A percentile compares a stretch with the other conserved stretches of the same genome.
phyloP scores from a whole-genome alignment of 2,888 invertebrate genomes.

The Deilephila elpenor region DNA sequence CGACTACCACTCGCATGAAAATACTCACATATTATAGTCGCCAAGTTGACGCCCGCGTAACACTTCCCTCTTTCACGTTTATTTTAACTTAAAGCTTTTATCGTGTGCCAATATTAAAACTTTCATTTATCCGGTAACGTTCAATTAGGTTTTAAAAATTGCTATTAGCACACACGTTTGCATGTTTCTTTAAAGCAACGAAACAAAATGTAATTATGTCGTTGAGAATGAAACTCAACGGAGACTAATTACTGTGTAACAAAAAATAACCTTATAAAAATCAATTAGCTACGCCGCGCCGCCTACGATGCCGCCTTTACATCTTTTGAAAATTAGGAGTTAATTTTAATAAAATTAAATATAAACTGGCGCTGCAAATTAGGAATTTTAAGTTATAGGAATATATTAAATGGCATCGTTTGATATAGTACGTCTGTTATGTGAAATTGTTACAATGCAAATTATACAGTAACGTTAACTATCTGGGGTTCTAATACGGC shows the following conservation, averaged over 20 bases:
- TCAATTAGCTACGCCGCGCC: neutral
- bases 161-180: neutral
- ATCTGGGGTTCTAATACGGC: neutral
- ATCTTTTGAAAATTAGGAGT: neutral
- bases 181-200: neutral
- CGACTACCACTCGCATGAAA: slow-evolving; percentile 33
- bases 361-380: neutral
- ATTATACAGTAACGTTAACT: neutral
- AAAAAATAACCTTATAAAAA: neutral
- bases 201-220: neutral
- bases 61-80: slow-evolving; percentile 41
- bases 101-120: neutral
- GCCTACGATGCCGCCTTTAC: neutral
- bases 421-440: neutral
- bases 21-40: slow-evolving; percentile 53
- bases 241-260: neutral
- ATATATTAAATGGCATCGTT: neutral
- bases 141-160: neutral
- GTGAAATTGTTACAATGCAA: neutral
- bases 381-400: neutral
- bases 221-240: neutral
- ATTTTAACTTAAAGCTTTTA: neutral
- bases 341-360: neutral
- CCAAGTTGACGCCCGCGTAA: slow-evolving; percentile 55
- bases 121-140: neutral